phyloP scores from a whole-genome alignment of 64 coral and sea anemone genomes.

The Anthopleura sola region DNA sequence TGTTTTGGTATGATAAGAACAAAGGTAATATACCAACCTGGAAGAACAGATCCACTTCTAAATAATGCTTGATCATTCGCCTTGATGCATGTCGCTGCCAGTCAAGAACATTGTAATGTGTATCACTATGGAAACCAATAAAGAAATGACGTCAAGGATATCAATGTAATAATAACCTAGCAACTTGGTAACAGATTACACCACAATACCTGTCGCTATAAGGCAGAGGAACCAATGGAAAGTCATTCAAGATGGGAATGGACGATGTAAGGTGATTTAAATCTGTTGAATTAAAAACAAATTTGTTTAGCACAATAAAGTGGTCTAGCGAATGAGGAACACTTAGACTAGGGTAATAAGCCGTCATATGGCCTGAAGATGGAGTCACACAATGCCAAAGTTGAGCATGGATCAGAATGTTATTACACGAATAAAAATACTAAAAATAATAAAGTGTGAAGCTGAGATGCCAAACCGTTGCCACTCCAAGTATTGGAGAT shows the following conservation, averaged over 20 bases:
- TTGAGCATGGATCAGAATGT: background rate
- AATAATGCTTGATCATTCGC: constrained; percentile 78
- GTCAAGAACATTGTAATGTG: constrained; percentile 81
- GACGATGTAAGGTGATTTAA: constrained; percentile 71
- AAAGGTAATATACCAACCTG: constrained; percentile 33
- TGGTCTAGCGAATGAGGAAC: no score
- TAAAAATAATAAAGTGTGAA: no score
- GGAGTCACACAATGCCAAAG: no score
- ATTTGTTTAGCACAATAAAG: background rate
- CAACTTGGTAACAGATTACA: background rate
- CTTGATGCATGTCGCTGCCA: constrained; percentile 93
- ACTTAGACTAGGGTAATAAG: no score
- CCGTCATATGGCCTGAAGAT: no score
- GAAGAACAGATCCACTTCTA: constrained; percentile 72
- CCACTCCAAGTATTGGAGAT: no score
- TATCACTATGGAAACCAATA: constrained; percentile 58
- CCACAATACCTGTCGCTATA: constrained; percentile 82
- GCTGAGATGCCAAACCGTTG: no score
- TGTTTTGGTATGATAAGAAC: no score
- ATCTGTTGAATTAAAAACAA: constrained; percentile 39
- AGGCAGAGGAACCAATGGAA: constrained; percentile 81
- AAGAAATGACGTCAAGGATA: background rate
- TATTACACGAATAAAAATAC: no score
- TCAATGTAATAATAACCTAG: background rate
- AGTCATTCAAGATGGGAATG: constrained; percentile 87